These are phyloP conservation scores for Drosophila mercatorum DNA, from an alignment of 2,888 invertebrate species.

Conservation along the genomic window DNA sequence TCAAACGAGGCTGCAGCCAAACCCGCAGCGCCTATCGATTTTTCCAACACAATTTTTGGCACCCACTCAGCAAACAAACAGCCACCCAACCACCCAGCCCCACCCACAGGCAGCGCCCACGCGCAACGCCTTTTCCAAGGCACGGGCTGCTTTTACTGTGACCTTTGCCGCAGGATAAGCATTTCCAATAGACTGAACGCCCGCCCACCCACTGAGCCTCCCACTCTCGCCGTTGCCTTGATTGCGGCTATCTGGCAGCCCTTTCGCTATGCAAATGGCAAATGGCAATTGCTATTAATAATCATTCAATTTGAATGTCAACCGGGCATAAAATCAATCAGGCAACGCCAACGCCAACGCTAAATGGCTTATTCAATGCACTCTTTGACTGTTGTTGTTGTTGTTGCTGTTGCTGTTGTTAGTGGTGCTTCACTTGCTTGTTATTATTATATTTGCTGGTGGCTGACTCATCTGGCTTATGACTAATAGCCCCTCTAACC, in stretches of 20 bases:
- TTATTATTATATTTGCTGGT: slow-evolving; percentile 23
- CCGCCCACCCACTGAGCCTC: background rate
- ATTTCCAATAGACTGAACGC: background rate
- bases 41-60: slow-evolving; percentile 38
- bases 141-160: slow-evolving; percentile 27
- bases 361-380: slow-evolving; percentile 54
- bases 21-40: slow-evolving; percentile 42
- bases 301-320: slow-evolving; percentile 5
- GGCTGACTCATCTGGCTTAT: slow-evolving; percentile 34
- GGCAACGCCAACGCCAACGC: slow-evolving; percentile 38
- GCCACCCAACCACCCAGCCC: background rate
- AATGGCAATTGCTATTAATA: slow-evolving; percentile 15
- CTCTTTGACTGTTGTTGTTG: slow-evolving; percentile 1
- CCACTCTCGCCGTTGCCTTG: slow-evolving; percentile 5
- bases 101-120: slow-evolving; percentile 17
- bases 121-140: slow-evolving; percentile 20
- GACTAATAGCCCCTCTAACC: slow-evolving; percentile 34
- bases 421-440: slow-evolving; percentile 15
- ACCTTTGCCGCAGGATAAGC: slow-evolving; percentile 56
- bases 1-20: slow-evolving; percentile 27
- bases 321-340: slow-evolving; percentile 41
- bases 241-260: slow-evolving; percentile 21
- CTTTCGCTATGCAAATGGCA: slow-evolving; percentile 22
- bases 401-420: background rate
- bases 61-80: slow-evolving; percentile 21